Base-by-base conservation (phyloP, 2,113 vertebrate genomes). In the Malurus melanocephalus region DNA sequence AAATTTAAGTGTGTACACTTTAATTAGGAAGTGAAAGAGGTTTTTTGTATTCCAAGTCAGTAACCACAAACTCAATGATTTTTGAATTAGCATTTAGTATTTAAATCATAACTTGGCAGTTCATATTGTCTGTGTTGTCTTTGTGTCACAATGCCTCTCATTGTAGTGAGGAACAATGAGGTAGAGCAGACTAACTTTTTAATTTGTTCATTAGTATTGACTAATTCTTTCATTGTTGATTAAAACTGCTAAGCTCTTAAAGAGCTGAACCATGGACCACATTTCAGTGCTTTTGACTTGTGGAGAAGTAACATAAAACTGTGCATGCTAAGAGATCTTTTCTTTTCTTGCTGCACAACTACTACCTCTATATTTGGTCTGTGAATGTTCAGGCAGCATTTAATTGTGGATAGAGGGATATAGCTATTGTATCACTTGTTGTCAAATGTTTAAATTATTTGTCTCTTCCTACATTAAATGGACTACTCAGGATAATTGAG, bases 41-140 rank as follows among this genome's bases (percentile, higher is more conserved):
- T 27, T 56, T 77, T 59, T 80, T 2, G 0, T 75, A 23, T 90
- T 88, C 30, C 32, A 30, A 86, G 65, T 52, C 83, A 80, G 51
- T 79, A 85, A 61, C 26, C 9, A 30, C 32, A 46, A 51, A 67
- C 22, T 48, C 49, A 16, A 1, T 73, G 59, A 33, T 76, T 74
- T 80, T 80, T 88, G 35, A 66, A 49, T 89, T 60, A n/a, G 35
- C 32, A 17, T 80, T 89, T 91, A 61, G 33, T 89, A 73, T 84
- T 88, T 91, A 86, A 93, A 43, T 86, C 48, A n/a, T 66, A 69
- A 62, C 66, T 90, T 91, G 69, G 65, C 80, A 84, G 73, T 65
- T 88, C 11, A 1, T 42, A 11, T 55, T 74, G 73, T 86, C 51
- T 79, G 45, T 93, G 45, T 83, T 90, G 46, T 69, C 56, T 92